Evolutionary conservation across 2,888 invertebrate genomes (phyloP), one percentile per base, ranked within the genome.

Genomic region (Entomobrya proxima): DNA sequence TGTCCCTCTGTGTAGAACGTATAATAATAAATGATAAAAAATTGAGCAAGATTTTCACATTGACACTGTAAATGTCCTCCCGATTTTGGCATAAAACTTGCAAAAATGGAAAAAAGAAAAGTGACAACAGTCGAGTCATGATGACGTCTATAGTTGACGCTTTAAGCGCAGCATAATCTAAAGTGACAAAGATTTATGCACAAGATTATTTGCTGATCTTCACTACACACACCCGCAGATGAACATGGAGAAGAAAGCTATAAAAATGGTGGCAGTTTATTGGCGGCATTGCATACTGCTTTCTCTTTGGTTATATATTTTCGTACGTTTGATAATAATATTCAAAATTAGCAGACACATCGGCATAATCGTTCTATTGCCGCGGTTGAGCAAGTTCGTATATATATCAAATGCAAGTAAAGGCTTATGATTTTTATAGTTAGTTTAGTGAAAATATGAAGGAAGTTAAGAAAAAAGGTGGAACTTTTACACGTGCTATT

Each of bases 171-270:
- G 40, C 27, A 58, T 81, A 82, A 82, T 82, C 82, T 75, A 82
- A 75, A 64, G 50, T 82, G 82, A 82, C 82, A 82, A 61, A 82
- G 82, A 82, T 82, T 82, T 82, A 82, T 82, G 82, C 67, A 37
- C 37, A 32, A 35, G 75, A 82, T 82, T 75, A 75, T 81, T 81
- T 61, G 81, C 74, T 61, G 72, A 81, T 47, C 80, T n/a, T 74
- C 58, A 81, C 74, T 30, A 50, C 74, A 30, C 50, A 30, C 74
- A 44, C 44, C 7, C 44, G 44, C 44, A 81, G 81, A 80, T 69
- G 80, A 67, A 24, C 40, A 5, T 27, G 67, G 24, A 40, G 40
- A 40, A 40, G 24, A 52, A 64, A 35, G 64, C 35, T 35, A 13
- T 64, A 64, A 67, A 40, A 52, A 40, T 24, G 40, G 21, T 61